Base-by-base conservation (phyloP, 2,113 vertebrate genomes). In the Trichechus manatus region DNA sequence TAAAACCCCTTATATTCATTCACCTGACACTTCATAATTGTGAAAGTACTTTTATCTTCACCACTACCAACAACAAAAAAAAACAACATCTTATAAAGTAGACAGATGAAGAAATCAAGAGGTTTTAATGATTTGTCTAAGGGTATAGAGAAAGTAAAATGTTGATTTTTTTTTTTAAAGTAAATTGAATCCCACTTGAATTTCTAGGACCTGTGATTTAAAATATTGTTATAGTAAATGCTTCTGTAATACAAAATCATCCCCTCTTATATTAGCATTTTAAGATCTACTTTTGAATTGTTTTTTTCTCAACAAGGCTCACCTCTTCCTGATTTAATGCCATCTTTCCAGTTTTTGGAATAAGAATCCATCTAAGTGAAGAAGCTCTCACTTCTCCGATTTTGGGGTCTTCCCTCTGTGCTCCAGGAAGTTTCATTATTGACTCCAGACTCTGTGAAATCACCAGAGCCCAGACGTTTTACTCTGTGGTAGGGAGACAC, bases 401-500 rank as follows among this genome's bases (percentile, higher is more conserved):
- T 81, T 83, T 42, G 0, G 63, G 68, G 61, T 89, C 89, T 85
- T 94, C 59, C 70, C 79, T 14, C 79, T n/a, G 1, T 2, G 23
- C 61, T 77, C 39, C 92, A 94, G 97, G 96, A 97, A 96, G 92
- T 61, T 84, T 31, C 64, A 3, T 96, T 94, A 95, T 96, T 92
- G 96, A 93, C 93, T 95, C 91, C 96, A 97, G 91, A 87, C 83
- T 47, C 39, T 0, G 5, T 94, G 20, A 93, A 91, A 82, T 94
- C 97, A 92, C 96, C 36, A 14, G 91, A 80, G 93, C 70, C 56
- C 23, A 13, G n/a, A 39, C n/a, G 0, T 20, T 86, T 75, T 47
- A 6, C 74, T 6, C 95, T 97, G 94, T 96, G 96, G 93, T 85
- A 87, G 96, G 72, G 85, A 98, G 81, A 97, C 72, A 87, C 84